phyloP scores from a whole-genome alignment of 2,797 vertebrate genomes.

The Cirrhinus mrigala region DNA sequence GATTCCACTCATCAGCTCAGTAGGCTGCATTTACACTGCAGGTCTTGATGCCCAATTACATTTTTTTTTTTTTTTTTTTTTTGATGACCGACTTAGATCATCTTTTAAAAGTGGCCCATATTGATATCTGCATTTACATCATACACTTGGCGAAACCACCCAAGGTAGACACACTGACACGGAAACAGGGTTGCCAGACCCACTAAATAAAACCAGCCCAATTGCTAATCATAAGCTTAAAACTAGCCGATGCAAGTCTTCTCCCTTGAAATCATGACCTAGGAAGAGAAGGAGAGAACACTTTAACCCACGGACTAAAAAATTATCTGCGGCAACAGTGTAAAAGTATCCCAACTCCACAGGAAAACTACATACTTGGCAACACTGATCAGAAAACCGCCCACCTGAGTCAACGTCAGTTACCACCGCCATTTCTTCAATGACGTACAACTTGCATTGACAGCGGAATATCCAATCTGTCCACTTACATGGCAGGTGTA shows the following conservation, averaged over 20 bases:
- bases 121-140: background rate
- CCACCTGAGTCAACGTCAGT: background rate
- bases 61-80: no score
- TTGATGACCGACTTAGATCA: no score
- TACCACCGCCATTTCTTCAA: background rate
- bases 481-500: background rate
- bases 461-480: background rate
- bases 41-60: background rate
- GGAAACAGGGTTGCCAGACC: background rate
- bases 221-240: background rate
- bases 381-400: background rate
- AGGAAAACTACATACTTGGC: background rate
- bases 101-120: background rate
- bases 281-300: background rate
- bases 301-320: background rate
- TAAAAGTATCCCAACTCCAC: background rate
- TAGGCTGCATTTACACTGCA: background rate
- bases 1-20: background rate
- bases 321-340: background rate
- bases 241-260: background rate
- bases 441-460: background rate
- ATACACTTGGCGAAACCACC: background rate
- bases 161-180: background rate
- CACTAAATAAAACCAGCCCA: background rate
- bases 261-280: background rate